Conservation (phyloP, 2,888 invertebrate genomes). For the Pristionchus japonicus region DNA sequence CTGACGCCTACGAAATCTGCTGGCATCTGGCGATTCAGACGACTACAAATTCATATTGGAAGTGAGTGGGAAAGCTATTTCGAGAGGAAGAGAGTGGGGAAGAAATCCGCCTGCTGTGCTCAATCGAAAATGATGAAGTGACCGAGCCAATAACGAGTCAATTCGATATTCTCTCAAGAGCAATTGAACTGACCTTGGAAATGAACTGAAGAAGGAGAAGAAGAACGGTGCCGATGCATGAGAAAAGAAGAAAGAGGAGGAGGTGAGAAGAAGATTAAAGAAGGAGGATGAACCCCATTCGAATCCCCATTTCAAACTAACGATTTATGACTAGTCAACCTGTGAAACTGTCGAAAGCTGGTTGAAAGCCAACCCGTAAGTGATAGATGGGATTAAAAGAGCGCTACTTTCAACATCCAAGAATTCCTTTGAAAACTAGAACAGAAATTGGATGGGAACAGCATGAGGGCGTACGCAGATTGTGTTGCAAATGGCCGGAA, state of each 20-base stretch:
- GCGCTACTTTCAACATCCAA: neutral
- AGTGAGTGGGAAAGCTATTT: neutral
- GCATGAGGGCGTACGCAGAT: too few species aligned
- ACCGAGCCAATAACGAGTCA: neutral
- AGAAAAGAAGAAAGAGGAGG: neutral
- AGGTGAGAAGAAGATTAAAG: neutral
- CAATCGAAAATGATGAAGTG: neutral
- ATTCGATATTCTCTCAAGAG: neutral
- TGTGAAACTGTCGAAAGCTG: neutral
- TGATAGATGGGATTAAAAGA: neutral
- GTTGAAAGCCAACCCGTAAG: neutral
- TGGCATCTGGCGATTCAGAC: neutral
- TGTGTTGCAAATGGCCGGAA: too few species aligned
- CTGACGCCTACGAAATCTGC: neutral
- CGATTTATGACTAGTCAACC: neutral
- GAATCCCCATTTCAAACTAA: too few species aligned
- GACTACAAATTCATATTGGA: neutral
- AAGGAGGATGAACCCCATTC: neutral
- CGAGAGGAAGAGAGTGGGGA: neutral
- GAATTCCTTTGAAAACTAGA: neutral
- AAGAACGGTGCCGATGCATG: neutral
- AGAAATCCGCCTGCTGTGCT: neutral
- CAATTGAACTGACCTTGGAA: slow-evolving; percentile 3
- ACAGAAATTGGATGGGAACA: too few species aligned
- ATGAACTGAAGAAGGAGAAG: slow-evolving; percentile 27